Evolutionary conservation across 2,797 vertebrate species (phyloP).

Genomic region (Siniperca scherzeri): DNA sequence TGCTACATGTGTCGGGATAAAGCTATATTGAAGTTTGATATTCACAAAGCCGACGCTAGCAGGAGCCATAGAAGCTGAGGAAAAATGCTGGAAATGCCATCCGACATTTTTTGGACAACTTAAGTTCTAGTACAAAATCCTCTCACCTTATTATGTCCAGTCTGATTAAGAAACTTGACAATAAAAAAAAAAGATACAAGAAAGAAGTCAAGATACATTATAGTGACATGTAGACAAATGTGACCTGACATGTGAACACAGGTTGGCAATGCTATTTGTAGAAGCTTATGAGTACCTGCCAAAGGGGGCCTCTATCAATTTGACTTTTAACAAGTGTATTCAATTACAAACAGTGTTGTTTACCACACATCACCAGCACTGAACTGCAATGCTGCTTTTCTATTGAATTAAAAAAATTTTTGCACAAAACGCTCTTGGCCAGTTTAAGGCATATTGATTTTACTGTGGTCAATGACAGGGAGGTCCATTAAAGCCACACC

Average conservation of each 20-base stretch:
- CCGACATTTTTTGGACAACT: not conserved
- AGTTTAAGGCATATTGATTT: constrained; percentile 65
- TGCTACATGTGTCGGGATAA: not conserved
- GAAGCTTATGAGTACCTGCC: not conserved
- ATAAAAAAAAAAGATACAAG: not conserved
- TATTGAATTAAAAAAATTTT: not conserved
- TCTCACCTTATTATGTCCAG: not conserved
- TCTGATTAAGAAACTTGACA: not conserved
- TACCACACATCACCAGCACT: not conserved
- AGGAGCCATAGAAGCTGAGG: not conserved
- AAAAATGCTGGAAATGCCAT: not conserved
- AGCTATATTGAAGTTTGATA: constrained; percentile 3
- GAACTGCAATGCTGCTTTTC: not conserved
- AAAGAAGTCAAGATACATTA: not conserved
- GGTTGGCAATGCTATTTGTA: not conserved
- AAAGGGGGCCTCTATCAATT: not conserved
- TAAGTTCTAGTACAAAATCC: not conserved
- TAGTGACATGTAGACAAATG: not conserved
- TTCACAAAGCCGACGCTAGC: not conserved
- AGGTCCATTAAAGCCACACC: constrained; percentile 58
- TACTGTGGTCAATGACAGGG: constrained; percentile 54
- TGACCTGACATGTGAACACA: not conserved
- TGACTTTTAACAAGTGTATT: not conserved
- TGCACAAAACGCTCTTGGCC: constrained; percentile 27
- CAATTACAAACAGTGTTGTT: not conserved